phyloP scores from a whole-genome alignment of 2,113 vertebrate genomes.

The Thamnaconus septentrionalis region DNA sequence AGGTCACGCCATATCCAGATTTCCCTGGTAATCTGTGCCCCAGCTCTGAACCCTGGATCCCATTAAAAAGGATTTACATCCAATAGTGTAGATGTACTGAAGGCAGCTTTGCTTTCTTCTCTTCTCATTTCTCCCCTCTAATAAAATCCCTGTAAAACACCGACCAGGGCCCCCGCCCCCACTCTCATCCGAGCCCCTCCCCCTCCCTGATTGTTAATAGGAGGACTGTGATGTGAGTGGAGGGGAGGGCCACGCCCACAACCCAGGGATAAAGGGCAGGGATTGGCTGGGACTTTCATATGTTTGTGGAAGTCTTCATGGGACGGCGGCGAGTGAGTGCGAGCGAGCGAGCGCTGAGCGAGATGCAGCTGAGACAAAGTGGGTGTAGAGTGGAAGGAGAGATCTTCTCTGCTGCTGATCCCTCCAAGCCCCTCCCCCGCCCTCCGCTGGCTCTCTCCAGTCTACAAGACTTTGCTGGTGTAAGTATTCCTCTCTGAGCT shows the following conservation, averaged over 20 bases:
- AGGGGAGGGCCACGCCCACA: slow-evolving; percentile 31
- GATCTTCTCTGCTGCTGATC: slow-evolving; percentile 4
- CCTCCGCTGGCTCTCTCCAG: slow-evolving; percentile 9
- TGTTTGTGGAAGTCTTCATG: slow-evolving; percentile 35
- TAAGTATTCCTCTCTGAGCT: slow-evolving; percentile 43
- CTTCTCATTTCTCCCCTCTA: slow-evolving; percentile 47
- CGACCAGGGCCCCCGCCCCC: neutral
- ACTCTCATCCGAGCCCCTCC: neutral
- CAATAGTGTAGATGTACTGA: slow-evolving; percentile 76
- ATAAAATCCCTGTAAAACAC: slow-evolving; percentile 50
- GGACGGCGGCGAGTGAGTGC: slow-evolving; percentile 27
- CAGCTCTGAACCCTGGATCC: slow-evolving; percentile 77
- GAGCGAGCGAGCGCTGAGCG: slow-evolving; percentile 17
- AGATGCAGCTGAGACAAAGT: slow-evolving; percentile 10
- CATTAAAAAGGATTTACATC: slow-evolving; percentile 81
- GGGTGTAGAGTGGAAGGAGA: neutral
- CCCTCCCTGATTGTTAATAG: neutral
- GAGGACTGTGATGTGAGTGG: slow-evolving; percentile 34
- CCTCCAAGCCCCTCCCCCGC: neutral
- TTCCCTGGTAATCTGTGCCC: slow-evolving; percentile 75
- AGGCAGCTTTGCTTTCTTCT: slow-evolving; percentile 70
- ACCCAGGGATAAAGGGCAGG: neutral
- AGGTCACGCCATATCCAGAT: slow-evolving; percentile 73
- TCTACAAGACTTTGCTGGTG: slow-evolving; percentile 24
- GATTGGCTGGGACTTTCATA: slow-evolving; percentile 39